A percentile compares a stretch with the other conserved stretches of the same genome.
These are phyloP conservation scores for Orius laevigatus DNA, from an alignment of 1,140 invertebrate genomes.

Conservation along the genomic window DNA sequence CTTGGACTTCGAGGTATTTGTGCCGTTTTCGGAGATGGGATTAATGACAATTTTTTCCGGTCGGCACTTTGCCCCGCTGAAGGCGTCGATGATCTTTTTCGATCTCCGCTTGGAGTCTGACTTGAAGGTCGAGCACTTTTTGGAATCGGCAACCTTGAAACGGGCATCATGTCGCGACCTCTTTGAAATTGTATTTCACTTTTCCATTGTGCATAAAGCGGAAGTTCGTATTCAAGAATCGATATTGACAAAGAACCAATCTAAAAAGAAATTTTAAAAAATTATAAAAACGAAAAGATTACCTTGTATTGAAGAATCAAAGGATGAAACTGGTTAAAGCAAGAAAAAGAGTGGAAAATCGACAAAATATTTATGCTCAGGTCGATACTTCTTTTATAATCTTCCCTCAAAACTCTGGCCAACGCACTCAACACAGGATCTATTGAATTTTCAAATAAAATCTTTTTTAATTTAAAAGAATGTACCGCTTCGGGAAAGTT, in stretches of 20 bases:
- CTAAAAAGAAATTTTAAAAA: slow-evolving; percentile 30
- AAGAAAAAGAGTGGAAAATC: slow-evolving; percentile 94
- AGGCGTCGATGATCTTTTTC: slow-evolving; percentile 15
- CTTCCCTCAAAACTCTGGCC: slow-evolving; percentile 85
- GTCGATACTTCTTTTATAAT: slow-evolving; percentile 92
- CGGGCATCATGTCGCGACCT: slow-evolving; percentile 5
- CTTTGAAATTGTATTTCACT: slow-evolving; percentile 58
- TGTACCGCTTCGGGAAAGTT: slow-evolving; percentile 77
- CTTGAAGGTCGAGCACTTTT: slow-evolving; percentile 14
- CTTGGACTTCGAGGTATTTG: slow-evolving; percentile 6
- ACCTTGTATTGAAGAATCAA: slow-evolving; percentile 81
- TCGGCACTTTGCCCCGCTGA: slow-evolving; percentile 5
- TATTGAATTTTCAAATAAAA: too few relatives aligned
- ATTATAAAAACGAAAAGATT: slow-evolving; percentile 19
- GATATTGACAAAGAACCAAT: slow-evolving; percentile 92
- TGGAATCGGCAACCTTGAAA: slow-evolving; percentile 21
- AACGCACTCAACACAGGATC: slow-evolving; percentile 92
- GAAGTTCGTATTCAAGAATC: slow-evolving; percentile 85
- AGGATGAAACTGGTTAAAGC: slow-evolving; percentile 88
- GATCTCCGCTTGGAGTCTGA: slow-evolving; percentile 3
- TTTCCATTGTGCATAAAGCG: slow-evolving; percentile 84
- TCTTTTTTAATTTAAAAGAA: background rate
- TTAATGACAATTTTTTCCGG: slow-evolving; percentile 13
- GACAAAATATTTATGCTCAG: slow-evolving; percentile 92
- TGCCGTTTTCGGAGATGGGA: slow-evolving; percentile 13